Conservation (phyloP, 2,797 vertebrate species). For the Australoheros facetus region DNA sequence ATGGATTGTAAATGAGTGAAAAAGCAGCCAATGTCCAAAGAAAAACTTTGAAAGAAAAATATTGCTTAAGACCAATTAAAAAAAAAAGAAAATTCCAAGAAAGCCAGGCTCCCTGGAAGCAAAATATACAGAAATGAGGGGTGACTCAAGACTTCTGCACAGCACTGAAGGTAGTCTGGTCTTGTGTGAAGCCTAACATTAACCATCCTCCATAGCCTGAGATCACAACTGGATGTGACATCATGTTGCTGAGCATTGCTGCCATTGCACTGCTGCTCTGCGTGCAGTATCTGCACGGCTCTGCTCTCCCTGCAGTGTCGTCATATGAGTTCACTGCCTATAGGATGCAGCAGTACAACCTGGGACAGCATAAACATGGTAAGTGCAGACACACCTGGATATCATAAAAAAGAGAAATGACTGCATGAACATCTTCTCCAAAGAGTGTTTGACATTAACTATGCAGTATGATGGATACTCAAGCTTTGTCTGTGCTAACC, state of each 20-base stretch:
- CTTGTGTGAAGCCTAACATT: background rate
- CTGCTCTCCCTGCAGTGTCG: conserved; percentile 70
- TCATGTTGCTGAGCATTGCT: conserved; percentile 49
- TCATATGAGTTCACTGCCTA: conserved; percentile 84
- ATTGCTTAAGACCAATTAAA: background rate
- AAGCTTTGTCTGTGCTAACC: background rate
- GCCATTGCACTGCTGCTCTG: conserved; percentile 64
- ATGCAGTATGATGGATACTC: background rate
- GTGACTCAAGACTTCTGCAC: background rate
- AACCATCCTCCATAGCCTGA: conserved; percentile 8
- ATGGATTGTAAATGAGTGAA: background rate
- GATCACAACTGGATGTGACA: conserved; percentile 9
- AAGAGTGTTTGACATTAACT: background rate
- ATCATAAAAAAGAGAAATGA: background rate
- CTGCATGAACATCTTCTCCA: no score
- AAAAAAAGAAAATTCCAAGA: background rate
- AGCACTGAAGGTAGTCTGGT: background rate
- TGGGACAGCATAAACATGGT: conserved; percentile 78
- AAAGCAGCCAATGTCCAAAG: background rate
- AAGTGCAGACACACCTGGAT: background rate
- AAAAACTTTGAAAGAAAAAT: background rate
- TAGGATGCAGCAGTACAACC: conserved; percentile 85
- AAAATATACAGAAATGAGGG: background rate
- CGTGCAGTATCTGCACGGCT: conserved; percentile 59
- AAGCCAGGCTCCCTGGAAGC: background rate